Conservation (phyloP, 2,113 vertebrate genomes). For the Grammomys dolichurus region DNA sequence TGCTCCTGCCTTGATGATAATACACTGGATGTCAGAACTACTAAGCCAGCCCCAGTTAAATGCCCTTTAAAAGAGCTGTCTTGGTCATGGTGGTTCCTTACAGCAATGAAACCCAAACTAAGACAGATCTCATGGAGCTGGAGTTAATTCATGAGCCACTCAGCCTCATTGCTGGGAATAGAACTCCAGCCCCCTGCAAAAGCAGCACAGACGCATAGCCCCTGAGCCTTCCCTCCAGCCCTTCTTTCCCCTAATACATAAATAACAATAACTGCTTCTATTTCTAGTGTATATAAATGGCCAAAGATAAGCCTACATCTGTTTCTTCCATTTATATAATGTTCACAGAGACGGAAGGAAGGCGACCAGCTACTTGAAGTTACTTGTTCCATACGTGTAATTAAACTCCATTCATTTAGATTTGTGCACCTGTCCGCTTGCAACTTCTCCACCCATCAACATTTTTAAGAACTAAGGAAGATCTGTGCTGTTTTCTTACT, state of each 20-base stretch:
- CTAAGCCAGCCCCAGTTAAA: no score
- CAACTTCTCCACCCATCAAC: neutral
- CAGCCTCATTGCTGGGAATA: neutral
- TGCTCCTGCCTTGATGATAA: no score
- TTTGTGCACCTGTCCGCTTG: neutral
- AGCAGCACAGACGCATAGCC: no score
- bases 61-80: no score
- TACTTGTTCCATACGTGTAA: neutral
- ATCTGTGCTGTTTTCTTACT: neutral
- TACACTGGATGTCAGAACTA: no score
- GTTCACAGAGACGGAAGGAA: neutral
- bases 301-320: neutral
- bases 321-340: neutral
- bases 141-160: neutral
- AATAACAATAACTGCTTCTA: neutral
- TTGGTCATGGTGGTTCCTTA: no score
- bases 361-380: neutral
- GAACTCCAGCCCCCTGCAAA: neutral
- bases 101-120: no score
- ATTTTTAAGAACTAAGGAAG: neutral
- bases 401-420: neutral
- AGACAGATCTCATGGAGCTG: neutral
- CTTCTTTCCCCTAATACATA: neutral
- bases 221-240: neutral
- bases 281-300: neutral